A percentile compares a stretch with the other conserved stretches of the same genome.
phyloP scores from a whole-genome alignment of 30 jellyfish, hydroid and myxozoan genomes.

The Aurelia coerulea region DNA sequence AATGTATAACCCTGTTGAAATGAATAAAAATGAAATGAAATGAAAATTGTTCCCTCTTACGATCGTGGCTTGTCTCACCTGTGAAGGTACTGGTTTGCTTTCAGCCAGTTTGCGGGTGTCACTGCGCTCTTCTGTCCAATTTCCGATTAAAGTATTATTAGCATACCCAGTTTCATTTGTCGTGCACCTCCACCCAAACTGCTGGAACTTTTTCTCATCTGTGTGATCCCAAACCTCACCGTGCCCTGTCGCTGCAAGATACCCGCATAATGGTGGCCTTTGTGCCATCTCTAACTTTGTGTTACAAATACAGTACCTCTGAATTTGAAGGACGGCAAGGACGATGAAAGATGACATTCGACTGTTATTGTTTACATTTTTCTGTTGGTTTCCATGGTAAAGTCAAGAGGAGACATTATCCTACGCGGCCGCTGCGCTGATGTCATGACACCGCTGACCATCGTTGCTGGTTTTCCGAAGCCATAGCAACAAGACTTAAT shows the following conservation, averaged over 20 bases:
- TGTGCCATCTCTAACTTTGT: constrained; percentile 33
- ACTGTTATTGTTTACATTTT: background rate
- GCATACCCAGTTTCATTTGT: constrained; percentile 87
- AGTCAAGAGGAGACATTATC: too few relatives aligned
- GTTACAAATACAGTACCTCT: background rate
- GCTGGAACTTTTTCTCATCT: constrained; percentile 81
- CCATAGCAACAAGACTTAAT: background rate
- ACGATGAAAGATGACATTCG: too few relatives aligned
- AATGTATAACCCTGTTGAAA: too few relatives aligned
- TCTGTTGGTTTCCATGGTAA: constrained; percentile 1
- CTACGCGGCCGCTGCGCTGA: too few relatives aligned
- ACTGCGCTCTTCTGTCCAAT: constrained; percentile 90
- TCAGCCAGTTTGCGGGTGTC: constrained; percentile 69
- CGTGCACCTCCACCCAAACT: constrained; percentile 96
- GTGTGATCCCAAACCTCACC: constrained; percentile 90
- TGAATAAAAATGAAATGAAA: too few relatives aligned
- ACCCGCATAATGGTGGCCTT: constrained; percentile 81
- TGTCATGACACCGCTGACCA: constrained; percentile 15
- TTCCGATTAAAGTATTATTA: constrained; percentile 80
- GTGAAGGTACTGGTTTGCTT: constrained; percentile 84
- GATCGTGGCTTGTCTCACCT: constrained; percentile 33
- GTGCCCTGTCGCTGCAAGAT: constrained; percentile 83
- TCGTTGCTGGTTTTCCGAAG: background rate
- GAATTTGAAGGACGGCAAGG: background rate
- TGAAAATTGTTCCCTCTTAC: too few relatives aligned